Conservation (phyloP, 2,113 vertebrate genomes). For the Ariopsis seemanni region DNA sequence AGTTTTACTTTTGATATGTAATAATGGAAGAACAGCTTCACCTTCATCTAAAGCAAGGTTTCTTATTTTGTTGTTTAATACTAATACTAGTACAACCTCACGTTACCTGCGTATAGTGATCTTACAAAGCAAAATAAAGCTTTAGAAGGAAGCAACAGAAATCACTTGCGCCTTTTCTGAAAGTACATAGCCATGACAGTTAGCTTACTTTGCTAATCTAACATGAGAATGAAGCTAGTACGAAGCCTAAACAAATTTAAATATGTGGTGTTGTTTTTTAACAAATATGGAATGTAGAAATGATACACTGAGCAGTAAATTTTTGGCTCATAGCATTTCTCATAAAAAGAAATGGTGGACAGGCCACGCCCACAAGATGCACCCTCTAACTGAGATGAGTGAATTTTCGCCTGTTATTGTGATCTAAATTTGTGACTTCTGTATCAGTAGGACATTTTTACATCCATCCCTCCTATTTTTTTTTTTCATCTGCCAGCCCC, state of each 20-base stretch:
- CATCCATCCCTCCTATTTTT: slow-evolving; percentile 54
- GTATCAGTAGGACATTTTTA: slow-evolving; percentile 44
- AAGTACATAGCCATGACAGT: background rate
- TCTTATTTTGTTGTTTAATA: too few species aligned
- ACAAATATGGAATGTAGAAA: background rate
- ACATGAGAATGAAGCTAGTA: too few species aligned
- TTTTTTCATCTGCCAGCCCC: background rate
- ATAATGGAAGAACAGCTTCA: too few species aligned
- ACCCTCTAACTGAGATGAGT: background rate
- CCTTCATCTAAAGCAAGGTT: too few species aligned
- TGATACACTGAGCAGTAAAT: background rate
- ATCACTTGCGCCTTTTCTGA: background rate
- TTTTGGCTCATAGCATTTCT: background rate
- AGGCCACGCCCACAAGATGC: background rate
- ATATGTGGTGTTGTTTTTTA: too few species aligned
- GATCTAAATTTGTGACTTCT: background rate
- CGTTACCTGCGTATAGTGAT: too few species aligned
- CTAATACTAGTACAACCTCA: too few species aligned
- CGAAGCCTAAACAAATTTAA: too few species aligned
- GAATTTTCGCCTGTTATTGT: background rate
- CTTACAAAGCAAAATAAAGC: background rate
- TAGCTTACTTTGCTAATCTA: background rate
- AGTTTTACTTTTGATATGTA: too few species aligned
- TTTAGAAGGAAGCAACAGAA: background rate
- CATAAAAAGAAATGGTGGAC: background rate